phyloP scores from a whole-genome alignment of 2,888 invertebrate species.

The Invenusta paracnida region DNA sequence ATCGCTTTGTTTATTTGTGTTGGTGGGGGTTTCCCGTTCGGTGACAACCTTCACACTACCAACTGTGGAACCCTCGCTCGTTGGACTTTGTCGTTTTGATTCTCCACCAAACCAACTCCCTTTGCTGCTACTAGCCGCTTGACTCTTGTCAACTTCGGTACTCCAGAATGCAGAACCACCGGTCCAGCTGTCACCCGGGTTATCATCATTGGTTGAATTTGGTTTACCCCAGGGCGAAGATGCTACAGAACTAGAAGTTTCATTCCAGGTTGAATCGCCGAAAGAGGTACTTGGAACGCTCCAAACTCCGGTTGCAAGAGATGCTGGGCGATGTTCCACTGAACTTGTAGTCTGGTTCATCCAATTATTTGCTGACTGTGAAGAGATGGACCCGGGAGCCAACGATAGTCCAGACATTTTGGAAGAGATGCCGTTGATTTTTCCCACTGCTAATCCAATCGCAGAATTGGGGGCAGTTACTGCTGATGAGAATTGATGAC shows the following conservation, averaged over 20 bases:
- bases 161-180: constrained; percentile 2
- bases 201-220: no score
- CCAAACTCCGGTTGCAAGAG: background rate
- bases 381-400: background rate
- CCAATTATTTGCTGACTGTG: background rate
- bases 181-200: background rate
- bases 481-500: background rate
- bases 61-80: background rate
- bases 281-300: constrained; percentile 1
- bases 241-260: background rate
- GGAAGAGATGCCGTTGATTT: background rate
- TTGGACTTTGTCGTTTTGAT: background rate
- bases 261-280: background rate
- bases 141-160: background rate
- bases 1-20: background rate
- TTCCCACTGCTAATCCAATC: background rate
- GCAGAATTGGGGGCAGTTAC: background rate
- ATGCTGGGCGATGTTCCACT: background rate
- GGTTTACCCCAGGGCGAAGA: background rate
- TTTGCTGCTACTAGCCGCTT: background rate
- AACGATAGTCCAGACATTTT: background rate
- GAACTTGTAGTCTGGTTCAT: background rate
- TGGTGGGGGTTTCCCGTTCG: background rate
- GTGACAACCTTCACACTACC: background rate
- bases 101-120: background rate